Conservation (phyloP, 2,113 vertebrate genomes). For the Laterallus jamaicensis region DNA sequence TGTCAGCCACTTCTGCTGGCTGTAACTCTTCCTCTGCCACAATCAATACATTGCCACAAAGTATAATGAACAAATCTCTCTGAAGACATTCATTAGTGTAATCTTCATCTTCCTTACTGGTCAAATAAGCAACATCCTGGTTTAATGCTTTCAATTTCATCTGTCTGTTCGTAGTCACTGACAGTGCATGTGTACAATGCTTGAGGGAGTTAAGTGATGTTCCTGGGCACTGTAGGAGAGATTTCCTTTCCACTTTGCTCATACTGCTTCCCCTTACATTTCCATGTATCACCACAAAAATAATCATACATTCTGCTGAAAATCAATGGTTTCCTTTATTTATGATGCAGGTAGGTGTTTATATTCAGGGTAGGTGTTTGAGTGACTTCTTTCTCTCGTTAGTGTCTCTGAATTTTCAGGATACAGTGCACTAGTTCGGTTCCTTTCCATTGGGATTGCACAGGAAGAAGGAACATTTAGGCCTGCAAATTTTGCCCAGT, state of each 20-base stretch:
- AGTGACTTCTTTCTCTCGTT: not conserved
- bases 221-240: not conserved
- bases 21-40: not conserved
- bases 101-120: not conserved
- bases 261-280: not conserved
- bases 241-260: not conserved
- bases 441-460: not conserved
- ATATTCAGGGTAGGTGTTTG: not conserved
- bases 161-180: accelerated
- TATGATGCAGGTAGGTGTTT: not conserved
- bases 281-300: not conserved
- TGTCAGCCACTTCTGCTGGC: not conserved
- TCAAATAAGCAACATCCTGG: not conserved
- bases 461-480: not conserved
- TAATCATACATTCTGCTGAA: not conserved
- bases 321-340: not conserved
- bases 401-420: not conserved
- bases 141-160: not conserved
- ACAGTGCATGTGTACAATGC: accelerated
- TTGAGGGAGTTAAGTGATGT: not conserved
- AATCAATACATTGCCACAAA: not conserved
- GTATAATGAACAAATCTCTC: not conserved
- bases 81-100: not conserved
- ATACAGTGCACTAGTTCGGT: not conserved
- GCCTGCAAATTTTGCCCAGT: not conserved